Conservation (phyloP, 2,888 invertebrate species). For the Drosophila ezoana region DNA sequence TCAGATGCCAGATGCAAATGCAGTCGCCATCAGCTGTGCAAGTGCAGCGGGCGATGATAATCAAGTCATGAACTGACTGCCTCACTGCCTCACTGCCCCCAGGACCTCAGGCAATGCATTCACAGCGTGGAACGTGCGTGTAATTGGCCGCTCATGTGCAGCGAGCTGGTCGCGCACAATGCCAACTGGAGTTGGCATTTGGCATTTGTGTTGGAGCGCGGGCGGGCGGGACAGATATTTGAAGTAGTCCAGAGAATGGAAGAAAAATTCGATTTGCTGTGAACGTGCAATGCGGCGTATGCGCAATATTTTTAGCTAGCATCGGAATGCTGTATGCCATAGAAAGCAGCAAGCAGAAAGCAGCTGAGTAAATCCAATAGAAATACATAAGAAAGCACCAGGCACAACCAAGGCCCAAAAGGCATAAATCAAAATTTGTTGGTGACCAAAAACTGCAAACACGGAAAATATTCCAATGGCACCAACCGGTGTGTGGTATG, state of each 20-base stretch:
- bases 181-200: conserved; percentile 44
- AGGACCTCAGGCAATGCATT: conserved; percentile 24
- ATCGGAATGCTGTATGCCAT: not conserved
- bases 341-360: conserved; percentile 22
- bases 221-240: not conserved
- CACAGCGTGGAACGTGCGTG: conserved; percentile 49
- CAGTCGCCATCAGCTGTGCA: conserved; percentile 67
- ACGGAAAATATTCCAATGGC: conserved; percentile 50
- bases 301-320: conserved; percentile 53
- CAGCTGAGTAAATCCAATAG: conserved; percentile 59
- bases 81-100: conserved; percentile 1
- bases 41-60: conserved; percentile 72
- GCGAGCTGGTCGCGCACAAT: conserved; percentile 46
- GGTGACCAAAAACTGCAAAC: conserved; percentile 58
- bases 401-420: conserved; percentile 11
- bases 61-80: conserved; percentile 69
- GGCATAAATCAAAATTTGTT: conserved; percentile 61
- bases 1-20: conserved; percentile 72
- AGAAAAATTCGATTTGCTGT: conserved; percentile 52
- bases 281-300: conserved; percentile 64
- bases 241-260: conserved; percentile 27
- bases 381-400: conserved; percentile 50
- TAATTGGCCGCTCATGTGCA: conserved; percentile 72
- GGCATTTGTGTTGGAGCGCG: conserved; percentile 7
- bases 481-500: not conserved